Conservation (phyloP, 2,888 invertebrate species). For the Poecilobothrus nobilitatus region DNA sequence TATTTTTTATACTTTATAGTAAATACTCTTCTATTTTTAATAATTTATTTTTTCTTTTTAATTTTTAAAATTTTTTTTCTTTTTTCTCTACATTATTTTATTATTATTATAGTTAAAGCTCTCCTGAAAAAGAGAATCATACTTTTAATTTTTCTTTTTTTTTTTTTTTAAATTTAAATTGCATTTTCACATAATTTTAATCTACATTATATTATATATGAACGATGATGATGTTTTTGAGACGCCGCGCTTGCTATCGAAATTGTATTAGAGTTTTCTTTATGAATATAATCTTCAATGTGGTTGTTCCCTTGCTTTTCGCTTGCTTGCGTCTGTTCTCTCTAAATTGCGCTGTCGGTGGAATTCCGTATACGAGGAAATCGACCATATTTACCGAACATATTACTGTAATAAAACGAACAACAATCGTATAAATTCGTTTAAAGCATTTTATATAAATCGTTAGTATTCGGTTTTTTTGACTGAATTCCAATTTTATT, state of each 20-base stretch:
- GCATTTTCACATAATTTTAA: slow-evolving; percentile 30
- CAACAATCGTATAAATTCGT: not conserved
- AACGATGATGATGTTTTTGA: slow-evolving; percentile 16
- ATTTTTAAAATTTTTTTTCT: too few relatives aligned
- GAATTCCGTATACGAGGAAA: slow-evolving; percentile 30
- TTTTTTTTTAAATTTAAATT: slow-evolving; percentile 19
- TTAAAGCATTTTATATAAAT: not conserved
- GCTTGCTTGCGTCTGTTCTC: slow-evolving; percentile 33
- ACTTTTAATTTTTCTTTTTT: not conserved
- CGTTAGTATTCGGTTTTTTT: not conserved
- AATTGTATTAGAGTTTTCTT: slow-evolving; percentile 31
- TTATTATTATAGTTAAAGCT: slow-evolving; percentile 6
- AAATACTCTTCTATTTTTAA: slow-evolving; percentile 1
- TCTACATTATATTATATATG: slow-evolving; percentile 23
- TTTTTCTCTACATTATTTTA: not conserved
- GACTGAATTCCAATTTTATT: not conserved
- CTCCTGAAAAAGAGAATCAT: slow-evolving; percentile 6
- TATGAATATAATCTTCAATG: slow-evolving; percentile 30
- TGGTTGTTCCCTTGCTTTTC: slow-evolving; percentile 32
- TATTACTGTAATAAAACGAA: not conserved
- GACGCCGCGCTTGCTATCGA: slow-evolving; percentile 24
- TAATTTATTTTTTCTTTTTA: not conserved
- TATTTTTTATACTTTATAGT: not conserved
- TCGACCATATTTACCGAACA: slow-evolving; percentile 22
- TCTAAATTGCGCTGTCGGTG: slow-evolving; percentile 30